Percentiles rank a stretch among this genome's conserved stretches.
These are phyloP conservation scores for Vidua chalybeata DNA, from an alignment of 2,113 vertebrate species.

Conservation along the genomic window DNA sequence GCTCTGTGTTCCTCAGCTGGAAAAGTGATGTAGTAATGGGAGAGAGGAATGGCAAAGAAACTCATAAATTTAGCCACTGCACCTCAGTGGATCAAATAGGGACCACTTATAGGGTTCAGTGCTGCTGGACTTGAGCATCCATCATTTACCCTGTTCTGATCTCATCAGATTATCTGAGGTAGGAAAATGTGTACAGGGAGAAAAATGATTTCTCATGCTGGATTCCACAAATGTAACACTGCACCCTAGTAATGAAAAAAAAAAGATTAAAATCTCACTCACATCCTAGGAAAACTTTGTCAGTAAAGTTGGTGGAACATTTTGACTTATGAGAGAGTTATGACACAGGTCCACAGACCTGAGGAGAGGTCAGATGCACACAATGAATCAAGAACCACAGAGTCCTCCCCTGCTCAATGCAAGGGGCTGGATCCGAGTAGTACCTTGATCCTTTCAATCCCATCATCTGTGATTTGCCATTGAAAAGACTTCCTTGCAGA, in stretches of 20 bases:
- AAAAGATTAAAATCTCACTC: neutral
- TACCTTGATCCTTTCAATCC: conserved; percentile 38
- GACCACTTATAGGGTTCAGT: neutral
- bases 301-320: neutral
- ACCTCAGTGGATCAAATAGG: neutral
- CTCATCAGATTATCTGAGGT: neutral
- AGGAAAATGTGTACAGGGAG: neutral
- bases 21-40: neutral
- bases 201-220: neutral
- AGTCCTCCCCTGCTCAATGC: neutral
- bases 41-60: neutral
- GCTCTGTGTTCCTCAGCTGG: neutral
- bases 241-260: neutral
- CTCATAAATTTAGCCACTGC: neutral
- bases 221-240: neutral
- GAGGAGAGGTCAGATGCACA: neutral
- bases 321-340: neutral
- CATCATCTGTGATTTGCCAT: neutral
- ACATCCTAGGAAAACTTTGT: neutral
- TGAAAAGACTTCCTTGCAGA: neutral
- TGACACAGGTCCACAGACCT: neutral
- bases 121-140: neutral
- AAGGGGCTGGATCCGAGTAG: neutral
- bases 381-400: neutral
- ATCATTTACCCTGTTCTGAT: neutral